A percentile compares a stretch with the other conserved stretches of the same genome.
Evolutionary conservation across 2,888 invertebrate genomes (phyloP).

Genomic region (Microchrysa polita): DNA sequence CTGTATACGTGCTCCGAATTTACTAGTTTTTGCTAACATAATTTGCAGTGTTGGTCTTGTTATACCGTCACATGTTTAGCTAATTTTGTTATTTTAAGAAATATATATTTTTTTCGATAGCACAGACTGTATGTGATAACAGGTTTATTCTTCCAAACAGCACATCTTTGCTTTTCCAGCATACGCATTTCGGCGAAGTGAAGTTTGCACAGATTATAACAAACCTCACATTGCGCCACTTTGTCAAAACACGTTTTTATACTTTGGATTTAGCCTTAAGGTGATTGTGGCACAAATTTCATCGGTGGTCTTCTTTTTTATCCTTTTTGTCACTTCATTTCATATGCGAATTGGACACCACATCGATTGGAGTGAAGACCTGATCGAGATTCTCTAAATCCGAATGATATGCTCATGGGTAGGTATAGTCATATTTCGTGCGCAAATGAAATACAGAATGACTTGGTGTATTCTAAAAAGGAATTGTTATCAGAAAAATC

Average conservation of each 20-base stretch:
- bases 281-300: conserved; percentile 35
- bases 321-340: no score
- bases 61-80: no score
- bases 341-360: not conserved
- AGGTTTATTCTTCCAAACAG: not conserved
- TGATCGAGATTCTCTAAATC: no score
- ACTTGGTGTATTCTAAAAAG: no score
- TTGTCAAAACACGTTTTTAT: conserved; percentile 63
- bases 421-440: no score
- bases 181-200: not conserved
- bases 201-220: conserved; percentile 22
- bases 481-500: no score
- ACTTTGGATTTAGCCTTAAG: conserved; percentile 57
- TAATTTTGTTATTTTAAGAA: no score
- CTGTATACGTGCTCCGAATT: no score
- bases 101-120: not conserved
- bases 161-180: not conserved
- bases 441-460: no score
- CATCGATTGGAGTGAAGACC: conserved; percentile 10
- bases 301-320: not conserved
- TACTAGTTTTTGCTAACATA: no score
- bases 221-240: conserved; percentile 45
- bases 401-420: no score
- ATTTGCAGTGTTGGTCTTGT: no score
- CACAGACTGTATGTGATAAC: not conserved